Evolutionary conservation across 2,888 invertebrate genomes (phyloP), one percentile per base, ranked within the genome.

Genomic region (Athalia rosae): DNA sequence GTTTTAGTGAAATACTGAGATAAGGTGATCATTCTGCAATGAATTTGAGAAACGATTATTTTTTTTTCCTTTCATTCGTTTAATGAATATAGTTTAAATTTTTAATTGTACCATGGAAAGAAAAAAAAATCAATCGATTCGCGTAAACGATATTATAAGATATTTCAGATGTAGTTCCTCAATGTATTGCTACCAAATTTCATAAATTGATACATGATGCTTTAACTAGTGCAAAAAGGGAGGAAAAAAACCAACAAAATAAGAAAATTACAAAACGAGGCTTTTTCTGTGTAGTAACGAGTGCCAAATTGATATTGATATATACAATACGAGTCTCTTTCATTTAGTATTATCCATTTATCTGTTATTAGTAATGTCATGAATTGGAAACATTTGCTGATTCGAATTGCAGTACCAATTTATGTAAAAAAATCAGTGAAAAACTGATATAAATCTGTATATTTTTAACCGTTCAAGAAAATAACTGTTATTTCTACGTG

Each of bases 251-350:
- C 1, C 0, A 28, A 28, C 0, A 28, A 28, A 61, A 53, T 3
- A 53, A 53, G 59, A 59, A 62, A 9, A 69, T 56, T 56, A 69
- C n/a, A 45, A 45, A 48, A 61, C 47, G 74, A 59, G 74, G 74
- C 74, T 74, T 74, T 74, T 48, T 61, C 74, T 74, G 74, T 74
- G 61, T 74, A 74, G 62, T 74, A 74, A 48, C 15, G 62, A 74
- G 74, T 74, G 74, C 74, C 74, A 74, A 74, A 74, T 74, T 74
- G 74, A 74, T 74, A 61, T 74, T 61, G 74, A 61, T 59, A 74
- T 71, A 13, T 47, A 13, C 63, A 4, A 28, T 71, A 71, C 56
- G 58, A 56, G 58, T 71, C 61, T 62, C 7, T 74, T 61, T 74
- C 47, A 48, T 53, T 62, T 74, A 62, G 48, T 73, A 59, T n/a